These are phyloP conservation scores for Anastrepha ludens DNA, from an alignment of 1,140 invertebrate species.

Conservation along the genomic window DNA sequence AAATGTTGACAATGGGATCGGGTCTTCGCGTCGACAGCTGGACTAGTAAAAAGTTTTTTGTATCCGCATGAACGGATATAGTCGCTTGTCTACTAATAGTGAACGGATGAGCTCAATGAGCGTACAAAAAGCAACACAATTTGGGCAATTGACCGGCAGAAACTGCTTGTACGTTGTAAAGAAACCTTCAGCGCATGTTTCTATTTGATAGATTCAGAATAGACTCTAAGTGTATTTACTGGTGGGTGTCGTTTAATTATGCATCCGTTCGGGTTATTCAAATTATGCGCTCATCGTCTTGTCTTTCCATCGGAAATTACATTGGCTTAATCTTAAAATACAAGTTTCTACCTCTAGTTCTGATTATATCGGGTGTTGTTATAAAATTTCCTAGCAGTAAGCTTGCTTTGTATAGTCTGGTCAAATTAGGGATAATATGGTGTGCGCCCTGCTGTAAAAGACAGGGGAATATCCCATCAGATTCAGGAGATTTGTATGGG, in stretches of 20 bases:
- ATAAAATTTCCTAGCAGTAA: too few relatives aligned
- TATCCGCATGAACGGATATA: slow-evolving; percentile 23
- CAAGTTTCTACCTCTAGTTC: too few relatives aligned
- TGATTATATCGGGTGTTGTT: too few relatives aligned
- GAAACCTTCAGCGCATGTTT: background rate
- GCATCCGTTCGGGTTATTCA: slow-evolving; percentile 22
- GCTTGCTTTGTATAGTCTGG: too few relatives aligned
- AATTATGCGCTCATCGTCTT: background rate
- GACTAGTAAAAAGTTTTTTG: background rate
- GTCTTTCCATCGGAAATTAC: background rate
- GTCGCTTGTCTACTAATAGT: slow-evolving; percentile 1
- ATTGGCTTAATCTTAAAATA: background rate
- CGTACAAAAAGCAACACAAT: slow-evolving; percentile 24
- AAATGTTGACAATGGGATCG: slow-evolving; percentile 44
- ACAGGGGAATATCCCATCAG: too few relatives aligned
- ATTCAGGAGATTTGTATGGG: too few relatives aligned
- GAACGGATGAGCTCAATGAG: slow-evolving; percentile 49
- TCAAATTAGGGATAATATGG: too few relatives aligned
- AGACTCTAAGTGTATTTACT: background rate
- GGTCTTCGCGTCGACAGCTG: background rate
- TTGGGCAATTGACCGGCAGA: slow-evolving; percentile 14
- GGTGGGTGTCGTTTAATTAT: slow-evolving; percentile 37
- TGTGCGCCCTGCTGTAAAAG: too few relatives aligned
- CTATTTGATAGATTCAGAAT: background rate
- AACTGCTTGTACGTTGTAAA: background rate